Evolutionary conservation across 1,140 invertebrate species (phyloP).

Genomic region (Pissodes strobi): DNA sequence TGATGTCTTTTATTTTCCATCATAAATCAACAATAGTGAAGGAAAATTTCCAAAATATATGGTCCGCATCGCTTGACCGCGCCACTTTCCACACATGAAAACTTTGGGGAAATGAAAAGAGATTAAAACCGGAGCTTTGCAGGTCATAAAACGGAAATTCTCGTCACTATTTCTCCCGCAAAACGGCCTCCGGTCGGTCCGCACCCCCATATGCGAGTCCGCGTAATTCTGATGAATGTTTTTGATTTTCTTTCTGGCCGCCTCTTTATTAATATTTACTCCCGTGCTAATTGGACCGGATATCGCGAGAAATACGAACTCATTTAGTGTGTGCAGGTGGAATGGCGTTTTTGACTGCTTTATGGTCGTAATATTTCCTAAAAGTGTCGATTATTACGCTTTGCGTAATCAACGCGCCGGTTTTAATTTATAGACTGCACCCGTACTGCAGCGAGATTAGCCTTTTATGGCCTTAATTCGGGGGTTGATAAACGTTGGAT

Average conservation of each 20-base stretch:
- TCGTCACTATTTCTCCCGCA: conserved; percentile 50
- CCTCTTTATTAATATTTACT: conserved; percentile 43
- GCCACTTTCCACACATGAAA: conserved; percentile 1
- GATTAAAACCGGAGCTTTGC: conserved; percentile 32
- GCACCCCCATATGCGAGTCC: conserved; percentile 44
- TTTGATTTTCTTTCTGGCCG: conserved; percentile 49
- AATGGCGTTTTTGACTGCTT: conserved; percentile 37
- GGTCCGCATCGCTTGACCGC: too few relatives aligned
- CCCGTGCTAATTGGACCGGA: conserved; percentile 38
- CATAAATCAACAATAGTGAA: too few relatives aligned
- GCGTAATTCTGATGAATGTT: conserved; percentile 49
- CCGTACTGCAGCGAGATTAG: too few relatives aligned
- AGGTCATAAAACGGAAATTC: conserved; percentile 42
- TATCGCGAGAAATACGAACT: conserved; percentile 33
- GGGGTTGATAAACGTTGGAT: too few relatives aligned
- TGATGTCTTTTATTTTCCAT: too few relatives aligned
- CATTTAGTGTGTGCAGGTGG: conserved; percentile 30
- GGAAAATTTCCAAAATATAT: too few relatives aligned
- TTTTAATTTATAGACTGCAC: too few relatives aligned
- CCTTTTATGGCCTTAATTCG: too few relatives aligned
- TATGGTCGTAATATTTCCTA: conserved; percentile 26
- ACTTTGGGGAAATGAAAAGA: conserved; percentile 35
- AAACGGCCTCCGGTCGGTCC: conserved; percentile 47
- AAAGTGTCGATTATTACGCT: conserved; percentile 17
- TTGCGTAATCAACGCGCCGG: too few relatives aligned